Conservation (phyloP, 2,888 invertebrate genomes). For the Drosophila quasianomalipes region DNA sequence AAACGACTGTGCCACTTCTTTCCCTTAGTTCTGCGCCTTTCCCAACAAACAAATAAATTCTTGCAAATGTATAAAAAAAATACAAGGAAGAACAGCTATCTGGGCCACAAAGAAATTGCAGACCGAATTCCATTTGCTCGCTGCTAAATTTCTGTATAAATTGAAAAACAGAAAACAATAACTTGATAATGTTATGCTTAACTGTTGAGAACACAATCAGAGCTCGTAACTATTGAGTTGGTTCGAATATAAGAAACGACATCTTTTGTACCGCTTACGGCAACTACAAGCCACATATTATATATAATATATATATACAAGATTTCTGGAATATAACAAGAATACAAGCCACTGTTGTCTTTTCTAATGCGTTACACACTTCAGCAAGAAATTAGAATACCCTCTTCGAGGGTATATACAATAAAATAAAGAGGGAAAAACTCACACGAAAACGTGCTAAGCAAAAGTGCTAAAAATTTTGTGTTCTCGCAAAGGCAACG, state of each 20-base stretch:
- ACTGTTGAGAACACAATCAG: background rate
- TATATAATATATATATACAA: too few species aligned
- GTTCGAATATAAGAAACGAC: background rate
- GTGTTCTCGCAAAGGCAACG: constrained; percentile 37
- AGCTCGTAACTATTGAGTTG: background rate
- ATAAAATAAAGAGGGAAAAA: background rate
- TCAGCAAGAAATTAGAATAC: background rate
- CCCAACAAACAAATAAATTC: constrained; percentile 62
- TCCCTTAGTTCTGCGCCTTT: background rate
- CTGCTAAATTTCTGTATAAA: background rate
- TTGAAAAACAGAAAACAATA: background rate
- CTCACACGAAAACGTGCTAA: constrained; percentile 21
- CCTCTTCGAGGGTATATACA: background rate
- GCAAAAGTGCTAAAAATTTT: constrained; percentile 40
- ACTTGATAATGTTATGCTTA: background rate
- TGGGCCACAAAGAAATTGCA: background rate
- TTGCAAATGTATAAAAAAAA: constrained; percentile 47
- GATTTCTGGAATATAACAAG: too few species aligned
- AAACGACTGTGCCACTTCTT: constrained; percentile 9
- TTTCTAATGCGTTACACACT: background rate
- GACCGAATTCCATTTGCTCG: background rate
- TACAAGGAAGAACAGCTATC: background rate
- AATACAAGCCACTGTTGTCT: background rate
- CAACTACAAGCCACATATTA: background rate
- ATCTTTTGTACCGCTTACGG: background rate